phyloP scores from a whole-genome alignment of 2,888 invertebrate genomes.

The Caradrina kadenii region DNA sequence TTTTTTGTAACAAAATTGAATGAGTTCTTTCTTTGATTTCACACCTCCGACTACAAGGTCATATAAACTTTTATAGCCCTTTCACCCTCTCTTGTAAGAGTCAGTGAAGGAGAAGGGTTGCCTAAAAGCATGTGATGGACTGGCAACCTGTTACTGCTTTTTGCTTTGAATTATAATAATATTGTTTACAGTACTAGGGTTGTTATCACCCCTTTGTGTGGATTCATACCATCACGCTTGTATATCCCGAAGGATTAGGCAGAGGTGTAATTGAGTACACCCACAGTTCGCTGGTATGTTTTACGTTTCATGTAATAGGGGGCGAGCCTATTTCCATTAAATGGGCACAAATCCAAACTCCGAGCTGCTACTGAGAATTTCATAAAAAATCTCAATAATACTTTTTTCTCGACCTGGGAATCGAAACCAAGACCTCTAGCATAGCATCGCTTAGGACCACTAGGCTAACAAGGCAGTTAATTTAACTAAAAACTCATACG shows the following conservation, averaged over 20 bases:
- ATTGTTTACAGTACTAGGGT: constrained; percentile 5
- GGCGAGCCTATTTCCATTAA: no score
- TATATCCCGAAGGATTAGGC: no score
- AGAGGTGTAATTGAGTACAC: no score
- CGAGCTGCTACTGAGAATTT: no score
- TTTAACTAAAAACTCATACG: neutral
- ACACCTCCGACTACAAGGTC: constrained; percentile 18
- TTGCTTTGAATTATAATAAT: constrained; percentile 22
- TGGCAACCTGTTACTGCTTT: constrained; percentile 52
- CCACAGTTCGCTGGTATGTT: no score
- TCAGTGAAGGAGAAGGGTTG: constrained; percentile 52
- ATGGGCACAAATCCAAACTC: no score
- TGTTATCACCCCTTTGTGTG: neutral
- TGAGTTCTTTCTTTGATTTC: constrained; percentile 15
- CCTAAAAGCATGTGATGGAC: constrained; percentile 46
- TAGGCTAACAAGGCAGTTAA: no score
- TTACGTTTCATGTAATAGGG: no score
- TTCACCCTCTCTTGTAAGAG: constrained; percentile 55
- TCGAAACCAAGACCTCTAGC: no score
- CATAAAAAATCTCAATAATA: no score
- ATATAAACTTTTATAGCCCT: constrained; percentile 27
- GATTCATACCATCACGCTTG: neutral
- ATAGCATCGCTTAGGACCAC: no score
- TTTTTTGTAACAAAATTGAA: constrained; percentile 8
- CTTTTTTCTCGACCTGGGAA: no score